Base-by-base conservation (phyloP, 2,888 invertebrate species). In the Pogonocherus hispidulus region DNA sequence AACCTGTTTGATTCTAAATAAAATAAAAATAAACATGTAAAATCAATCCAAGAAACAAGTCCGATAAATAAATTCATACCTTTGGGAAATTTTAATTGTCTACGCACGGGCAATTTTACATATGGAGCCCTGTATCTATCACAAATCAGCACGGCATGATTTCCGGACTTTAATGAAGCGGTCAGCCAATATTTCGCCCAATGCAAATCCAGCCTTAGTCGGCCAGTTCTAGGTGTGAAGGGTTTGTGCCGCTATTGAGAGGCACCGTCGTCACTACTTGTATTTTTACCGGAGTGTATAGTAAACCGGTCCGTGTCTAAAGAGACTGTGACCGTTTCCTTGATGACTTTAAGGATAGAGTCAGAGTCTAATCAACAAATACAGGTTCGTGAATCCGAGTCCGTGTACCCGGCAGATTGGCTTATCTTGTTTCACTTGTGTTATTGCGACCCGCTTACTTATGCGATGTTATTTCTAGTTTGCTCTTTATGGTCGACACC, bases 381-480 rank as follows among this genome's bases (percentile, higher is more conserved):
- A 75, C 79, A 67, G 76, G 78, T 80, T 79, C 81, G 81, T 81
- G 81, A 81, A 80, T 74, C 75, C 75, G 73, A 76, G 76, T n/a
- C n/a, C n/a, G n/a, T n/a, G n/a, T n/a, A 77, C 79, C 76, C 77
- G 74, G 75, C 77, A 79, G 80, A 81, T 80, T 79, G 82, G 77
- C 80, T 81, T 81, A 81, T 81, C 81, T 81, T 80, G 80, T 81
- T 82, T 78, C 77, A 75, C 73, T 76, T 77, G 76, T 79, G 78
- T 80, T 80, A 80, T 78, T 80, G 80, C 79, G 77, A 79, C 78
- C 78, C 73, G 78, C 79, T 80, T 78, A 80, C 79, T 78, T 79
- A 77, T 78, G 72, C 77, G 74, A 73, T 78, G 78, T 79, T 80
- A 78, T 78, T 80, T 80, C 78, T 67, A 46, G 66, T 67, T 63